Evolutionary conservation across 2,113 vertebrate species (phyloP), one percentile per base, ranked within the genome.

Genomic region (Lanius collurio): DNA sequence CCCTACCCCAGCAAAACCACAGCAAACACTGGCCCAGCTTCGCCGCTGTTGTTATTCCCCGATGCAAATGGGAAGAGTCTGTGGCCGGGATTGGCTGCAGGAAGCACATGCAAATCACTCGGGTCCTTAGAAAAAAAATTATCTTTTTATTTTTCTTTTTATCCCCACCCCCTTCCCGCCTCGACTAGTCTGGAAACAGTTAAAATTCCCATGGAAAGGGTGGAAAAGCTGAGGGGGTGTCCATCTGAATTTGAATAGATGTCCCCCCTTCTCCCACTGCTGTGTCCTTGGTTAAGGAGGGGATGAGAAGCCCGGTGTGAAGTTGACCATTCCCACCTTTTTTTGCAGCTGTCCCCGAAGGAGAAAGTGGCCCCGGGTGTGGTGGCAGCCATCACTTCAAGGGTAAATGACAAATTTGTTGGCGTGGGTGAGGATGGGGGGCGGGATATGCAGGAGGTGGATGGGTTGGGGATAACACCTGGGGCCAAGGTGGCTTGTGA

Each of bases 31-130:
- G 39, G 44, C 93, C 80, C 75, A 4, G 63, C 33, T 94, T 93
- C 95, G 79, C 94, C 14, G 19, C 89, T 83, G 89, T 78, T 96
- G 96, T 97, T 97, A 96, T 97, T 97, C 88, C 91, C 81, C 27
- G 6, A 99, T 99, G 99, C 99, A 99, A 99, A 99, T 98, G 6
- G 74, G 77, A 42, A 85, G 95, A 96, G 92, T 90, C 91, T 94
- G 92, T 87, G 95, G 95, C 96, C 92, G 76, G 94, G 98, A 99
- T 98, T 98, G 99, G 98, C 97, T 98, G 94, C 95, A 98, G 88
- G 73, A 73, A 96, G 96, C 94, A 71, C 95, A 99, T 99, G 99
- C 98, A 99, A 99, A 99, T 98, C 24, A 4, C 18, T 64, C 50
- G 26, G 69, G 16, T 46, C 67, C 57, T 87, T 22, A 49, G 42